phyloP scores from a whole-genome alignment of 2,888 invertebrate genomes.

The Rhimphoctona megacephalus region DNA sequence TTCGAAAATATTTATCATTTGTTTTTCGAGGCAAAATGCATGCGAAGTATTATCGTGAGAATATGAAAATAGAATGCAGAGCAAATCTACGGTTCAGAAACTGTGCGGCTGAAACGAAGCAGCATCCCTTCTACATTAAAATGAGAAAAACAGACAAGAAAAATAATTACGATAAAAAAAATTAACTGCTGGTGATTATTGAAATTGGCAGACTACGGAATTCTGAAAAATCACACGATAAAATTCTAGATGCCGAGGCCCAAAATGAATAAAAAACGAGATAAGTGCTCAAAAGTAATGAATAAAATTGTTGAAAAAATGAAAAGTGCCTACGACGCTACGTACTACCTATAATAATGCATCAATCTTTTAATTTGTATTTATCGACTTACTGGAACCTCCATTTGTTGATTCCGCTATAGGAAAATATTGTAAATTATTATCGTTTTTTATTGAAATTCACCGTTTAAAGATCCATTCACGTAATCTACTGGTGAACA shows the following conservation, averaged over 20 bases:
- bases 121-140: not conserved
- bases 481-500: constrained; percentile 59
- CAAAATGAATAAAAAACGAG: not conserved
- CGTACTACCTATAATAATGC: constrained; percentile 68
- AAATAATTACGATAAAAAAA: not conserved
- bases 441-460: constrained; percentile 65
- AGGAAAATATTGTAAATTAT: constrained; percentile 85
- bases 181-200: not conserved
- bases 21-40: not conserved
- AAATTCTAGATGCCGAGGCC: not conserved
- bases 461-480: constrained; percentile 18
- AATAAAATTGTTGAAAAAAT: constrained; percentile 38
- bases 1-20: not conserved
- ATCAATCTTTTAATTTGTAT: constrained; percentile 80
- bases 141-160: not conserved
- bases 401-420: constrained; percentile 92
- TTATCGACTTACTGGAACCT: constrained; percentile 87
- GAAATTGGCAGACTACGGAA: not conserved
- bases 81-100: not conserved
- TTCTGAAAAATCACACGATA: not conserved
- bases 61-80: not conserved
- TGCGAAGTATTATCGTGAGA: not conserved
- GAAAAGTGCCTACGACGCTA: constrained; percentile 66
- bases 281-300: not conserved
- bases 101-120: not conserved